These are phyloP conservation scores for Acanthosepion lycidas DNA, from an alignment of 2,888 invertebrate genomes.

Conservation along the genomic window DNA sequence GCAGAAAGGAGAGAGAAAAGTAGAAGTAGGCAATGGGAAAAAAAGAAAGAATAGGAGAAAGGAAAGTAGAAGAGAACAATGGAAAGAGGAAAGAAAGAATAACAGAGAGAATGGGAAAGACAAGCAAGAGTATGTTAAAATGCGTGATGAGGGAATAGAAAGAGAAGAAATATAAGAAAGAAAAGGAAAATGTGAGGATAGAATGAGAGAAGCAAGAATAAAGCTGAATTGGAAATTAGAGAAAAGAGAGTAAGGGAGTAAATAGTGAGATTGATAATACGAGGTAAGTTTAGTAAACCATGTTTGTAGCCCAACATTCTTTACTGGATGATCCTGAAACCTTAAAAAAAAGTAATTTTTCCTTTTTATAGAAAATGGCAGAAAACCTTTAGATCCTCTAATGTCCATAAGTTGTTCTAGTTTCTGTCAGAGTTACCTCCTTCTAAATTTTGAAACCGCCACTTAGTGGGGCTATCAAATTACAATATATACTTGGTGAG, in stretches of 20 bases:
- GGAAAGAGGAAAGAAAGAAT: background rate
- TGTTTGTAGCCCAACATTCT: too few relatives aligned
- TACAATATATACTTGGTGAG: too few relatives aligned
- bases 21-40: background rate
- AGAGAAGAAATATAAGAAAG: background rate
- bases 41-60: background rate
- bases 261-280: background rate
- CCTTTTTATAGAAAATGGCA: too few relatives aligned
- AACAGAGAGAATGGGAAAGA: background rate
- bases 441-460: too few relatives aligned
- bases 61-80: background rate
- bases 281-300: too few relatives aligned
- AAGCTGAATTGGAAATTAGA: background rate
- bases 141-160: background rate
- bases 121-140: too few relatives aligned
- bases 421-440: too few relatives aligned
- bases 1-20: background rate
- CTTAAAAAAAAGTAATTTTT: too few relatives aligned
- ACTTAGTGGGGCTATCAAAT: too few relatives aligned
- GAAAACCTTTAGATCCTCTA: too few relatives aligned
- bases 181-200: background rate
- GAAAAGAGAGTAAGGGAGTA: background rate
- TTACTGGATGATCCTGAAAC: too few relatives aligned
- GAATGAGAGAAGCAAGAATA: background rate
- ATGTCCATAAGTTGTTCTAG: too few relatives aligned